Conservation (phyloP, 2,113 vertebrate species). For the Triplophysa tibetana region DNA sequence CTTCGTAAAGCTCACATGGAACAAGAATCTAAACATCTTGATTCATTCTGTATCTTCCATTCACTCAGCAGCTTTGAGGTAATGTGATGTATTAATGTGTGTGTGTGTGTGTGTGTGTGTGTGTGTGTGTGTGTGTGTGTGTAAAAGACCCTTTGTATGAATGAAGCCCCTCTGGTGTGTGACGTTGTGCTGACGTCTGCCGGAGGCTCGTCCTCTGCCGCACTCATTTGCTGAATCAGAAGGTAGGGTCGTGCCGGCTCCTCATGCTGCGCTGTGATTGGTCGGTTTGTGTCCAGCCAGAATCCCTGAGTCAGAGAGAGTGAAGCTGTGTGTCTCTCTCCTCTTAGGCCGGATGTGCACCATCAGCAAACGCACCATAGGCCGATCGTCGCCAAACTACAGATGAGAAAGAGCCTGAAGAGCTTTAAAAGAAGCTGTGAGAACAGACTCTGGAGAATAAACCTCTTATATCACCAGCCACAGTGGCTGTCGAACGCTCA, state of each 20-base stretch:
- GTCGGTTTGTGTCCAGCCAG: slow-evolving; percentile 3
- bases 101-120: too few species aligned
- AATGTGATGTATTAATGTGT: too few species aligned
- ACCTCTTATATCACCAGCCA: too few species aligned
- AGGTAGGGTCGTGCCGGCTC: slow-evolving; percentile 14
- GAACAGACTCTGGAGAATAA: too few species aligned
- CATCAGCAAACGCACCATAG: slow-evolving; percentile 13
- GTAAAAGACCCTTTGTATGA: background rate
- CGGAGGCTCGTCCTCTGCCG: slow-evolving; percentile 38
- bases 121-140: too few species aligned
- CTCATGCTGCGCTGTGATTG: slow-evolving; percentile 37
- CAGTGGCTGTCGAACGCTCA: too few species aligned
- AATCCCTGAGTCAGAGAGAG: slow-evolving; percentile 39
- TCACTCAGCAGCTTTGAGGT: too few species aligned
- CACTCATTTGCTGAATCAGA: slow-evolving; percentile 27
- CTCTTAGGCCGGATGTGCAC: background rate
- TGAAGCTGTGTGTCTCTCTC: slow-evolving; percentile 20
- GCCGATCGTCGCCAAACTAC: background rate
- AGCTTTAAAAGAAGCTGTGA: background rate
- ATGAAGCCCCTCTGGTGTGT: background rate
- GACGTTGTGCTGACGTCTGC: background rate
- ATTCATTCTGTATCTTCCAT: background rate
- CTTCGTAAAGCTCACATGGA: too few species aligned
- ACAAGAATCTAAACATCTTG: too few species aligned
- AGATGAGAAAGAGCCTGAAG: background rate